phyloP scores from a whole-genome alignment of 2,113 vertebrate genomes.

The Aptenodytes forsteri region DNA sequence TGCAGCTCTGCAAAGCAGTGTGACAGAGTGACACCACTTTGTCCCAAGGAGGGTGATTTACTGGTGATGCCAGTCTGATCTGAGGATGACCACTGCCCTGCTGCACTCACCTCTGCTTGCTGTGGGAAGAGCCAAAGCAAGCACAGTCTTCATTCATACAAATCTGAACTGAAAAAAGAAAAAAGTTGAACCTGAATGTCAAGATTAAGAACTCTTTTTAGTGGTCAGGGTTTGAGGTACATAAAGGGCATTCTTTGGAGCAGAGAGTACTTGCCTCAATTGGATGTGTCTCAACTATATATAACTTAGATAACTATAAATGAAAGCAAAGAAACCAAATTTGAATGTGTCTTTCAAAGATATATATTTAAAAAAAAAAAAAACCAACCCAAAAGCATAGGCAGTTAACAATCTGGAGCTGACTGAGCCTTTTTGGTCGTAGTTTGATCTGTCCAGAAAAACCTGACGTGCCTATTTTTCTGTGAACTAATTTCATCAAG shows the following conservation, averaged over 20 bases:
- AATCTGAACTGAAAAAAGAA: background rate
- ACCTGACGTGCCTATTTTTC: background rate
- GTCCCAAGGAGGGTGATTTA: background rate
- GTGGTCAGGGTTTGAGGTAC: background rate
- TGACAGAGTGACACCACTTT: background rate
- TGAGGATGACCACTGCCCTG: background rate
- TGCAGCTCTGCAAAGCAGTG: background rate
- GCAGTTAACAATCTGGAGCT: background rate
- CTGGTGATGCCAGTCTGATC: background rate
- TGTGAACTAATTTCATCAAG: background rate
- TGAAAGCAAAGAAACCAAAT: background rate
- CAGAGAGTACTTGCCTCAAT: background rate
- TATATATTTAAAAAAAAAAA: background rate
- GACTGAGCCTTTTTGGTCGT: background rate
- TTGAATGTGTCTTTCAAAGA: background rate
- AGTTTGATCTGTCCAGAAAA: background rate
- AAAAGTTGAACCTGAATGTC: background rate
- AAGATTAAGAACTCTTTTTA: background rate
- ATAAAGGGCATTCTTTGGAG: background rate
- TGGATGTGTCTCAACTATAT: background rate
- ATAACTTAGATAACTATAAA: background rate
- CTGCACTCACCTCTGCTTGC: background rate
- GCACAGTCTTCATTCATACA: background rate
- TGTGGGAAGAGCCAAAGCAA: background rate
- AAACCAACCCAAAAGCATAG: background rate